A percentile compares a stretch with the other conserved stretches of the same genome.
Evolutionary conservation across 2,113 vertebrate species (phyloP).

Genomic region (Eolophus roseicapilla): DNA sequence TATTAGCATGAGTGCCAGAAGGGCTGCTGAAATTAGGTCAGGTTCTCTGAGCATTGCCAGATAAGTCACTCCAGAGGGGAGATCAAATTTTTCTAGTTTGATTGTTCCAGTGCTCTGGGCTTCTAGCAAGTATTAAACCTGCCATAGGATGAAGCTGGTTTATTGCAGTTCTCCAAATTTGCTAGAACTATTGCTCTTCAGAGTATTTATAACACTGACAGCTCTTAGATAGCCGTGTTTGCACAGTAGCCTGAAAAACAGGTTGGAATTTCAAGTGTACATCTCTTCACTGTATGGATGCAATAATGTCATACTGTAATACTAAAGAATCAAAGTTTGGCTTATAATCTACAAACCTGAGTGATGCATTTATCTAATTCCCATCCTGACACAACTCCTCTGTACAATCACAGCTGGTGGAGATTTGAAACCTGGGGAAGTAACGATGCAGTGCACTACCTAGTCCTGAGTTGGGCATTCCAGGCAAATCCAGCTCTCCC

Average conservation of each 20-base stretch:
- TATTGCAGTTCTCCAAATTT: background rate
- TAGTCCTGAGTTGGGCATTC: background rate
- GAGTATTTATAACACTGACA: background rate
- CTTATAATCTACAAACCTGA: background rate
- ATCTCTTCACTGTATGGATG: background rate
- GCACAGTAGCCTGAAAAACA: background rate
- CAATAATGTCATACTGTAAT: background rate
- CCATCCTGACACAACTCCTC: background rate
- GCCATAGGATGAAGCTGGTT: background rate
- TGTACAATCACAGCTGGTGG: background rate
- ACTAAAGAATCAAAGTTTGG: background rate
- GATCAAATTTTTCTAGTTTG: constrained; percentile 1
- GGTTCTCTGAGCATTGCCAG: background rate
- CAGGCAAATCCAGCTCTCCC: background rate
- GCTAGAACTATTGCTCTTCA: background rate
- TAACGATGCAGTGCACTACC: background rate
- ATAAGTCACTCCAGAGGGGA: constrained; percentile 8
- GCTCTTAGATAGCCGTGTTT: background rate
- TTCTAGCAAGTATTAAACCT: constrained; percentile 3
- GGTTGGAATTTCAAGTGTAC: background rate
- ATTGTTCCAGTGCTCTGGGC: background rate
- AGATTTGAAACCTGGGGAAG: background rate
- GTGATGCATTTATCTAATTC: background rate
- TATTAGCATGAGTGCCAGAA: background rate
- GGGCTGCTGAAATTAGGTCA: background rate